Percentiles rank a stretch among this genome's conserved stretches.
Conservation (phyloP, 2,888 invertebrate species). For the Agrotis exclamationis region DNA sequence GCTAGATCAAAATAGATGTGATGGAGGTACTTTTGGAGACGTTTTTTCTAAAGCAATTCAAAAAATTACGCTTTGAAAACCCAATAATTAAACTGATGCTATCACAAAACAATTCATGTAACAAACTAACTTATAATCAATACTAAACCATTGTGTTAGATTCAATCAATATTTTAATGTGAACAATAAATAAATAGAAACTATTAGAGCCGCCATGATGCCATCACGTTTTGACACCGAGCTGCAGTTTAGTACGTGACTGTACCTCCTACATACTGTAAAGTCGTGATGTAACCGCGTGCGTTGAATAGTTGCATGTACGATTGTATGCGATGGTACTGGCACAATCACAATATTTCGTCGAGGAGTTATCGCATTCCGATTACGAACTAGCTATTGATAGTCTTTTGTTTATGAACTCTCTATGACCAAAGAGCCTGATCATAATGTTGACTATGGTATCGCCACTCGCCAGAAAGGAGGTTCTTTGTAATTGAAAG, state of each 20-base stretch:
- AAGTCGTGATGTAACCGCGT: conserved; percentile 46
- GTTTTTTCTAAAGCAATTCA: background rate
- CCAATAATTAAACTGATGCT: background rate
- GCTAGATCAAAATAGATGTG: background rate
- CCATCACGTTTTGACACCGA: conserved; percentile 44
- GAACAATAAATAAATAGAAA: conserved; percentile 37
- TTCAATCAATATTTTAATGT: conserved; percentile 33
- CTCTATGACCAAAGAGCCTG: too few species aligned
- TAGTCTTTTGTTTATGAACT: background rate
- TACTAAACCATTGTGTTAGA: conserved; percentile 21
- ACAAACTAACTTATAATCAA: conserved; percentile 24
- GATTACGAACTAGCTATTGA: background rate
- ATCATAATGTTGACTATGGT: background rate
- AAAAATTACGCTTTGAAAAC: background rate
- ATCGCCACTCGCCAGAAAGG: background rate
- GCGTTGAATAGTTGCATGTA: conserved; percentile 40
- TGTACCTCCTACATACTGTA: conserved; percentile 19
- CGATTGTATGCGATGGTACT: conserved; percentile 13
- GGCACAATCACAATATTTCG: conserved; percentile 21
- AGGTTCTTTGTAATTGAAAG: too few species aligned
- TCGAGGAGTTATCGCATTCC: conserved; percentile 20
- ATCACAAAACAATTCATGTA: background rate
- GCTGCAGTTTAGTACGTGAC: conserved; percentile 45
- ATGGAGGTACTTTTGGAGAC: background rate
- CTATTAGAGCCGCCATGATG: conserved; percentile 27